Percentiles rank a stretch among this genome's conserved stretches.
phyloP scores from a whole-genome alignment of 2,888 invertebrate genomes.

The Eustalomyia histrio region DNA sequence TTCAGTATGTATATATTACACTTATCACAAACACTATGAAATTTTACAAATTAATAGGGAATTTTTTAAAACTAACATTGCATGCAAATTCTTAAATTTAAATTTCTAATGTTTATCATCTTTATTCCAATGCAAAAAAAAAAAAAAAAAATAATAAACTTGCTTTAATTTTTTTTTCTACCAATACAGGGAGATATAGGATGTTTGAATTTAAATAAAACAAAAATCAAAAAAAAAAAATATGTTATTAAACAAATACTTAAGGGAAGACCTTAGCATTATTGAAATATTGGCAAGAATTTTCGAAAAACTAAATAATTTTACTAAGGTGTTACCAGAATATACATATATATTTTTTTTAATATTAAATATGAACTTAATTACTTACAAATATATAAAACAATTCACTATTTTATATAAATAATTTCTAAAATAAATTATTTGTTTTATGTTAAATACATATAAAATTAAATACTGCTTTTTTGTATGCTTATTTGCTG shows the following conservation, averaged over 20 bases:
- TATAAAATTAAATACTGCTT: slow-evolving; percentile 10
- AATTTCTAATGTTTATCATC: slow-evolving; percentile 65
- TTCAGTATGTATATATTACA: too few species aligned
- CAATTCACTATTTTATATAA: background rate
- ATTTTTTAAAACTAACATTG: background rate
- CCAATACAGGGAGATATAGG: slow-evolving; percentile 61
- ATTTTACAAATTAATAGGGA: too few species aligned
- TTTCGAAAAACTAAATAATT: slow-evolving; percentile 13
- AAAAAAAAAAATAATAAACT: slow-evolving; percentile 8
- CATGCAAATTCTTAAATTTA: background rate
- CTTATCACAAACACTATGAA: too few species aligned
- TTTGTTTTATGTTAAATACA: slow-evolving; percentile 33
- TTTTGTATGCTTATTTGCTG: slow-evolving; percentile 55
- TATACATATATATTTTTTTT: background rate
- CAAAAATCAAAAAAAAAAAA: slow-evolving; percentile 1
- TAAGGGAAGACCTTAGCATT: slow-evolving; percentile 52
- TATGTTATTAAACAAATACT: slow-evolving; percentile 6
- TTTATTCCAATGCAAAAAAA: slow-evolving; percentile 30
- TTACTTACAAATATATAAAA: background rate
- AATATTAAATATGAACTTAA: slow-evolving; percentile 60
- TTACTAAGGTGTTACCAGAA: slow-evolving; percentile 56
- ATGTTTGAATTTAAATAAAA: slow-evolving; percentile 10
- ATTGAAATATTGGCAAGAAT: background rate
- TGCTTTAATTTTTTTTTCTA: slow-evolving; percentile 16
- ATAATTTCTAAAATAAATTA: slow-evolving; percentile 12